Evolutionary conservation across 2,113 vertebrate species (phyloP).

Genomic region (Upupa epops): DNA sequence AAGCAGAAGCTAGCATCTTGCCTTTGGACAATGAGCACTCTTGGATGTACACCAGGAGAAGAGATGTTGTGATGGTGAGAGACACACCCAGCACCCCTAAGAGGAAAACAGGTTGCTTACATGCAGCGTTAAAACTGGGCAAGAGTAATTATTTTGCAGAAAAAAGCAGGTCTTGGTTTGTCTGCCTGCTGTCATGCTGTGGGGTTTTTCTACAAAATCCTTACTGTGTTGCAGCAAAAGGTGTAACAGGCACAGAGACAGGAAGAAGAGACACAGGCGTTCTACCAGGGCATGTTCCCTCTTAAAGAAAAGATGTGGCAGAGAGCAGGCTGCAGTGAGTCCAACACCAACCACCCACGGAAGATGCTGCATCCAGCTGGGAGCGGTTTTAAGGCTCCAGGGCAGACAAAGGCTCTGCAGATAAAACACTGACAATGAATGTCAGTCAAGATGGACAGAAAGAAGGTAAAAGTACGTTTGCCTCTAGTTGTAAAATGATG

Average conservation of each 20-base stretch:
- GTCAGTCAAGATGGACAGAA: not conserved
- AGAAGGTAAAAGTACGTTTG: not conserved
- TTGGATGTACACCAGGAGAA: not conserved
- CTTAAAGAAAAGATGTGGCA: not conserved
- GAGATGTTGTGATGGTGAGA: not conserved
- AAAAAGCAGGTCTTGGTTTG: not conserved
- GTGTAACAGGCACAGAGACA: not conserved
- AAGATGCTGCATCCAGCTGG: not conserved
- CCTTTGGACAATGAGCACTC: conserved; percentile 22
- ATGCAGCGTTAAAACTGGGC: not conserved
- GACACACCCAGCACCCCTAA: not conserved
- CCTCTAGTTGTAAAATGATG: not conserved
- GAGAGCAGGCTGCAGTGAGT: not conserved
- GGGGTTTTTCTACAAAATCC: not conserved
- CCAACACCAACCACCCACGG: not conserved
- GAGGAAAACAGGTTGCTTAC: not conserved
- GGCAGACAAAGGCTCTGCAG: not conserved
- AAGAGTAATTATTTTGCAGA: not conserved
- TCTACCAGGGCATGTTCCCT: rapidly evolving
- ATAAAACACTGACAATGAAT: not conserved
- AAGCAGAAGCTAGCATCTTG: not conserved
- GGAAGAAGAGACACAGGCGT: rapidly evolving
- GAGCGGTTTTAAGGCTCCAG: not conserved
- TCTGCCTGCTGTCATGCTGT: not conserved
- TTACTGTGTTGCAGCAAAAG: not conserved